Evolutionary conservation across 2,797 vertebrate species (phyloP), one percentile per base, ranked within the genome.

Genomic region (Parotocinclus haroldoi): DNA sequence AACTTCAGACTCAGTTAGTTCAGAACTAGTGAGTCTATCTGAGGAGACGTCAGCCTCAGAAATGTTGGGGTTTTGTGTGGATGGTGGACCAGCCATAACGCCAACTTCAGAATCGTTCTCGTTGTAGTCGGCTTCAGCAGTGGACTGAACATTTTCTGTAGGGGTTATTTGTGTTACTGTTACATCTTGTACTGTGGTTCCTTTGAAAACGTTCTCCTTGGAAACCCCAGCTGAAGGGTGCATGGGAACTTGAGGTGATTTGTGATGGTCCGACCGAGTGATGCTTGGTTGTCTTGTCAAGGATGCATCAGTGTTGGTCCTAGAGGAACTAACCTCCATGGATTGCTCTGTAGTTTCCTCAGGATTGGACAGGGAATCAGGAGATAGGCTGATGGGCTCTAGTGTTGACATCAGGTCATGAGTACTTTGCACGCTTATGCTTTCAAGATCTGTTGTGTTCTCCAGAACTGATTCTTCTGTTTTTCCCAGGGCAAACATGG

Each of bases 381-480:
- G 11, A 49, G 17, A 14, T 0, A 37, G 51, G 19, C 11, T 62
- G 12, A 46, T 54, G 36, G 67, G 40, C 9, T 61, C 51, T 42
- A 58, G 16, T 42, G 49, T 46, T 13, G 60, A 63, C 11, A 50
- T 13, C 4, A 57, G 78, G n/a, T 61, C 50, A n/a, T 38, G 38
- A n/a, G 11, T 66, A 7, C 9, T 66, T n/a, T 66, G 50, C 1
- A 3, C 10, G 18, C 42, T 13, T 46, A 39, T 68, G 14, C 82
- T 67, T 0, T 68, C 58, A 14, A 71, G 57, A 63, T 84, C 66
- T 50, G 63, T 71, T 12, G 81, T 73, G 1, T 51, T 67, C 45
- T 72, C 75, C n/a, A 76, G 10, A 64, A 85, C 69, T 55, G 89
- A 83, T 74, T 86, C 79, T 59, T 87, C 84, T 7, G 82, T 83